Evolutionary conservation across 2,113 vertebrate species (phyloP), one percentile per base, ranked within the genome.

Genomic region (Electrona antarctica): DNA sequence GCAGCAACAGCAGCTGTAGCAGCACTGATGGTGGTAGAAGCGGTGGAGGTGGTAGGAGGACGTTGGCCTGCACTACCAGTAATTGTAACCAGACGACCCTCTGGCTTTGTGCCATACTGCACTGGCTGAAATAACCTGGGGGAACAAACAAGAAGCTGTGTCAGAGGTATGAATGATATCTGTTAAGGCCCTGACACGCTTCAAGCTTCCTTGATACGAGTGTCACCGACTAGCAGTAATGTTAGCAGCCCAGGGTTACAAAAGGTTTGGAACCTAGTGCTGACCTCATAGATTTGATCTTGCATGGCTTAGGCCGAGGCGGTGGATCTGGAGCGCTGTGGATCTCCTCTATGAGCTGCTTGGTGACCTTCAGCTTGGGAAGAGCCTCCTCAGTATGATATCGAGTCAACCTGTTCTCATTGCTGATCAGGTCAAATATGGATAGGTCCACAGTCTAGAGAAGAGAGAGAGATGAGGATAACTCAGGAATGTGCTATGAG

Each of bases 231-330:
- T 51, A 28, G 7, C 67, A 15, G 5, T 13, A 58, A 72, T 66
- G 66, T 7, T 33, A 51, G 3, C 9, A 28, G 47, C 41, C 10
- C 14, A 58, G 2, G 14, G 13, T 52, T 7, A 41, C 29, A 14
- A 14, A 48, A 58, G n/a, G 4, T 2, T 41, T 21, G 15, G 14
- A 0, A 21, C 13, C 10, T 2, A 46, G 41, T 0, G 57, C 85
- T 11, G 55, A 97, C 96, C 95, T 97, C 95, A 92, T 95, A 51
- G 96, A 94, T 84, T 98, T 98, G 79, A 98, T 94, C 21, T 95
- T 96, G 82, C 94, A 94, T 1, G 92, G 90, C 72, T 89, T 95
- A 69, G 94, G 94, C 71, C 94, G 90, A 2, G 94, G 77, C 0
- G 94, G 87, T 11, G 94, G 89, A 8, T 94, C 92, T 33, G 95